These are phyloP conservation scores for Psephotus haematonotus DNA, from an alignment of 2,113 vertebrate genomes.

Conservation along the genomic window DNA sequence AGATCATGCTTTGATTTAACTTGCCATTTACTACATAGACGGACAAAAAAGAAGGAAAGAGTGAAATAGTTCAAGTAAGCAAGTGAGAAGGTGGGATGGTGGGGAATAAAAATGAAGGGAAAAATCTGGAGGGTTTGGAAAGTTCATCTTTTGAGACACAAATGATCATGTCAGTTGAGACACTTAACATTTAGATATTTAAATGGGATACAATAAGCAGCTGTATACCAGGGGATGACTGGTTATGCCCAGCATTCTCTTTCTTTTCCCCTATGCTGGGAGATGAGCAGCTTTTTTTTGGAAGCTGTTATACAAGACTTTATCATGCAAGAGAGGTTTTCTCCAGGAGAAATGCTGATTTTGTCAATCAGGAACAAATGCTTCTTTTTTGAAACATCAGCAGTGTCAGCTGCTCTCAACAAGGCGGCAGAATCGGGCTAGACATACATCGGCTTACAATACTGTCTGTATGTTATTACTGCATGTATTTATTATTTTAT, in stretches of 20 bases:
- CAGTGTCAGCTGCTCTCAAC: neutral
- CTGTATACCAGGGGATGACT: neutral
- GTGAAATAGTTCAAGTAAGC: neutral
- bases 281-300: neutral
- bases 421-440: neutral
- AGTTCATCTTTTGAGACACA: neutral
- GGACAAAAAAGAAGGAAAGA: neutral
- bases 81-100: rapidly evolving
- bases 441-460: neutral
- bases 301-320: neutral
- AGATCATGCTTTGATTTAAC: neutral
- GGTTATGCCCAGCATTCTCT: neutral
- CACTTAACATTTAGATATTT: neutral
- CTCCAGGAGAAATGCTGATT: neutral
- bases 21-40: neutral
- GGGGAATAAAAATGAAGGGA: neutral
- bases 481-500: neutral
- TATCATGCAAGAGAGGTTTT: neutral
- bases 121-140: neutral
- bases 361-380: neutral
- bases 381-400: neutral
- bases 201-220: neutral
- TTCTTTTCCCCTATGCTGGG: neutral
- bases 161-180: neutral
- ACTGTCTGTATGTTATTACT: neutral